Evolutionary conservation across 2,113 vertebrate species (phyloP).

Genomic region (Otis tarda): DNA sequence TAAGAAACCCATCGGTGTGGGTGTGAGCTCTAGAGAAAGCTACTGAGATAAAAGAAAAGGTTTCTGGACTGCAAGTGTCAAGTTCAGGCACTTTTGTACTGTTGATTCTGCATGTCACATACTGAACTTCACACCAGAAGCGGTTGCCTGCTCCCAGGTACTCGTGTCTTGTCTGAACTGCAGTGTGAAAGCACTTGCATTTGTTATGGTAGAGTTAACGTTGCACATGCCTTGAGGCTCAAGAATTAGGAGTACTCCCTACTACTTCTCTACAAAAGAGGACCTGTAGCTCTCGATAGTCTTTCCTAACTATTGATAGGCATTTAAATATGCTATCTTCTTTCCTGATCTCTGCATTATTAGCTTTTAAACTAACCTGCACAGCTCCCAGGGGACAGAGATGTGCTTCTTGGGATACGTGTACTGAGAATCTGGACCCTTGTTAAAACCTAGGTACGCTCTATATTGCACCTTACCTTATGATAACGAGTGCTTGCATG

Average conservation of each 20-base stretch:
- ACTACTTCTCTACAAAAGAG: not conserved
- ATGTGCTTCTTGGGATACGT: not conserved
- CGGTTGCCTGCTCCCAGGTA: not conserved
- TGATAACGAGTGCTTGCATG: not conserved
- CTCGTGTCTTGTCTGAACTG: not conserved
- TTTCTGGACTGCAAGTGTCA: not conserved
- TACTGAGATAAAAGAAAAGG: not conserved
- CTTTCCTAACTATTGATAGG: not conserved
- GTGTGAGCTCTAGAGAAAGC: not conserved
- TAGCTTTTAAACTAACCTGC: not conserved
- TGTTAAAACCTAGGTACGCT: not conserved
- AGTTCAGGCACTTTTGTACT: not conserved
- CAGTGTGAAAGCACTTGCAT: too few relatives aligned
- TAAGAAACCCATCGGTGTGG: accelerated
- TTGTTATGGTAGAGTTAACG: not conserved
- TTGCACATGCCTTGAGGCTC: accelerated
- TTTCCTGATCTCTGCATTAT: not conserved
- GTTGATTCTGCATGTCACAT: not conserved
- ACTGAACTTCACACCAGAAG: not conserved
- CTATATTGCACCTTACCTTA: not conserved
- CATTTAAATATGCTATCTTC: not conserved
- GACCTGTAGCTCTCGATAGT: not conserved
- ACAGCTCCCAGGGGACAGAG: not conserved
- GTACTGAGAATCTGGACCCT: not conserved
- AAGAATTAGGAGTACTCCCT: not conserved